phyloP scores from a whole-genome alignment of 2,888 invertebrate species.

The Tuta absoluta region DNA sequence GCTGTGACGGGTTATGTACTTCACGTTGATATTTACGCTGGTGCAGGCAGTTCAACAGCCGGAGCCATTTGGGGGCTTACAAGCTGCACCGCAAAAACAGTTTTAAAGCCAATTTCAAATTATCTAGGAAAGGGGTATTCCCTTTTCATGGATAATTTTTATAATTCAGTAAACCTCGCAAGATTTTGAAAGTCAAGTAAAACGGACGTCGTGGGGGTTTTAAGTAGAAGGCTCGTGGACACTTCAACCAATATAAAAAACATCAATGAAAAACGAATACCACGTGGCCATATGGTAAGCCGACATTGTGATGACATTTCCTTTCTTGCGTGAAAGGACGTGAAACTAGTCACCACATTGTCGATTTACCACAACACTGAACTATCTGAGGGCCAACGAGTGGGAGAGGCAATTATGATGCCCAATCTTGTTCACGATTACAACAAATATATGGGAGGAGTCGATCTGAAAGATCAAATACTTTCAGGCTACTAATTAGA shows the following conservation, averaged over 20 bases:
- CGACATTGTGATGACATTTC: conserved; percentile 30
- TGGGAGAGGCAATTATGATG: not conserved
- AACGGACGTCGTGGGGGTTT: conserved; percentile 28
- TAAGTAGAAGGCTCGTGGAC: conserved; percentile 24
- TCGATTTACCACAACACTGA: conserved; percentile 25
- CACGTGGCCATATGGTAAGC: conserved; percentile 15
- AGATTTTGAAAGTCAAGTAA: conserved; percentile 28
- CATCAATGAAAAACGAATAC: not conserved
- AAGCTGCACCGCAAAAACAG: conserved; percentile 34
- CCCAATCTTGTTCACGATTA: conserved; percentile 26
- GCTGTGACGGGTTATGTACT: conserved; percentile 33
- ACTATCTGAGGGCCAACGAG: too few species aligned
- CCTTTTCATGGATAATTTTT: conserved; percentile 34
- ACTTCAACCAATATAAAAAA: conserved; percentile 22
- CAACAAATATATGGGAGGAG: conserved; percentile 35
- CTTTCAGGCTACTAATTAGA: conserved; percentile 33
- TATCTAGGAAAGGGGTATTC: conserved; percentile 33
- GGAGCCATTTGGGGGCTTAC: conserved; percentile 28
- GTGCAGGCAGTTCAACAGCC: not conserved
- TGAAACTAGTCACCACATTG: conserved; percentile 31
- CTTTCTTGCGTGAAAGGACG: conserved; percentile 32
- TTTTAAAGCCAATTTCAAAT: conserved; percentile 31
- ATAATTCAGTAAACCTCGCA: conserved; percentile 30
- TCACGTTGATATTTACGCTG: not conserved
- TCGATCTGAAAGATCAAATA: conserved; percentile 37